These are phyloP conservation scores for Remorina albescens DNA, from an alignment of 2,797 vertebrate genomes.

Conservation along the genomic window DNA sequence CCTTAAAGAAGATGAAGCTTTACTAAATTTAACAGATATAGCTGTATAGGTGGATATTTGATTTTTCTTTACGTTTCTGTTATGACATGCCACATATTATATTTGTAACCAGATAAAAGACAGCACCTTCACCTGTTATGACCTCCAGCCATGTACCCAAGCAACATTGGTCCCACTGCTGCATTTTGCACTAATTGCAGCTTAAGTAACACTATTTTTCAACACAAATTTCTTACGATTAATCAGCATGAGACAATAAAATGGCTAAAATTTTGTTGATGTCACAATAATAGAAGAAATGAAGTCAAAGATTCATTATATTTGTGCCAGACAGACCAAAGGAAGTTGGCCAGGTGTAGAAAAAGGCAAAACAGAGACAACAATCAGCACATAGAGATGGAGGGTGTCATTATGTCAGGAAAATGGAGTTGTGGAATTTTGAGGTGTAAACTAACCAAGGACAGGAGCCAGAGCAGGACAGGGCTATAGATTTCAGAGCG, in stretches of 20 bases:
- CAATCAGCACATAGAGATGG: background rate
- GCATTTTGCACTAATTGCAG: background rate
- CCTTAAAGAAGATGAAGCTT: too few relatives aligned
- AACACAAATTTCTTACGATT: background rate
- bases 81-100: too few relatives aligned
- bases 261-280: background rate
- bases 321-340: background rate
- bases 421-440: slow-evolving; percentile 17
- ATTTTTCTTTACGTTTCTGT: too few relatives aligned
- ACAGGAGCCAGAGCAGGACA: slow-evolving; percentile 38
- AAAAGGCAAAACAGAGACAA: background rate
- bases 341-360: background rate
- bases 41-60: too few relatives aligned
- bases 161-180: too few relatives aligned
- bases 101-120: too few relatives aligned
- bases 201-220: background rate
- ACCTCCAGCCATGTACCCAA: too few relatives aligned
- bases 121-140: too few relatives aligned
- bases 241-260: background rate
- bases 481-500: slow-evolving; percentile 41
- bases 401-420: background rate
- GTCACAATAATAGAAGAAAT: background rate
- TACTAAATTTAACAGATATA: too few relatives aligned
- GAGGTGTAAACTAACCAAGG: slow-evolving; percentile 31
- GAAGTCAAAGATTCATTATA: too few relatives aligned